phyloP scores from a whole-genome alignment of 2,888 invertebrate genomes.

The Pemphredon lugubris region DNA sequence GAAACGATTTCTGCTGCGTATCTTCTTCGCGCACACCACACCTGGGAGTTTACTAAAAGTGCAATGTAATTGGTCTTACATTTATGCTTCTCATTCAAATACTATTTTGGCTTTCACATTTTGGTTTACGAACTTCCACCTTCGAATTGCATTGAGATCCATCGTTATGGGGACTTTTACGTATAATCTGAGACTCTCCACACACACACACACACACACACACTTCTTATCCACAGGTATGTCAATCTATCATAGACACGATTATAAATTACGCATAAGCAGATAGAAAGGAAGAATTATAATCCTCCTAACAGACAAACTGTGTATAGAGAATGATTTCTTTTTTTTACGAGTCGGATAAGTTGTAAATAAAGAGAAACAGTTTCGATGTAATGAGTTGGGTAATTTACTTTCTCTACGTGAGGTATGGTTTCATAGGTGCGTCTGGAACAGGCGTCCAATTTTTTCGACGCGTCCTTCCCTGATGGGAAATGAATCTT shows the following conservation, averaged over 20 bases:
- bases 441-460: slow-evolving; percentile 20
- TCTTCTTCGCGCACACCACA: too few relatives aligned
- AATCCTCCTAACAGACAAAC: slow-evolving; percentile 24
- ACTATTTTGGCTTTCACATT: too few relatives aligned
- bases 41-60: too few relatives aligned
- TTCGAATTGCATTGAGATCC: too few relatives aligned
- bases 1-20: too few relatives aligned
- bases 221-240: slow-evolving; percentile 36
- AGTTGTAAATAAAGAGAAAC: slow-evolving; percentile 51
- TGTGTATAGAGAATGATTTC: slow-evolving; percentile 20
- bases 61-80: too few relatives aligned
- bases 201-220: slow-evolving; percentile 36
- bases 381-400: slow-evolving; percentile 32
- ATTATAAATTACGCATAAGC: slow-evolving; percentile 8
- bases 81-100: too few relatives aligned
- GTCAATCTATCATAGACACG: slow-evolving; percentile 28
- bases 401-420: slow-evolving; percentile 14
- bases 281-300: slow-evolving; percentile 11
- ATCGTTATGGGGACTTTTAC: neutral
- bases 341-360: slow-evolving; percentile 24
- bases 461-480: too few relatives aligned
- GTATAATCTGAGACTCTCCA: neutral
- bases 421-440: too few relatives aligned
- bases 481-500: too few relatives aligned
- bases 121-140: too few relatives aligned